Percentiles rank a stretch among this genome's conserved stretches.
phyloP scores from a whole-genome alignment of 2,113 vertebrate genomes.

The Neolamprologus variostigma region DNA sequence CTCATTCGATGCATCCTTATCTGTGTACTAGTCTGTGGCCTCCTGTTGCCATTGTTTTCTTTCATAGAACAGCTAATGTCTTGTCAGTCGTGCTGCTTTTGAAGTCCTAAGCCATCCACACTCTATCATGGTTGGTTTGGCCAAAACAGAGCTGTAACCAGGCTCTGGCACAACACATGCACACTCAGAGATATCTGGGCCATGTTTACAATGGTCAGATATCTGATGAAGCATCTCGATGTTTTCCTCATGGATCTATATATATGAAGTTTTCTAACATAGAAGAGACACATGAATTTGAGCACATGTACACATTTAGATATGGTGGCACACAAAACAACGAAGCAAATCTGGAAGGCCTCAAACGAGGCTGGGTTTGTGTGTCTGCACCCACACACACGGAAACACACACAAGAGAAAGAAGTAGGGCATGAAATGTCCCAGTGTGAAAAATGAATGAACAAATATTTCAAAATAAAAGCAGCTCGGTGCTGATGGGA shows the following conservation, averaged over 20 bases:
- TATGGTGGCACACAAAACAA: not conserved
- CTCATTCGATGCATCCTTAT: not conserved
- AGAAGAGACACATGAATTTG: not conserved
- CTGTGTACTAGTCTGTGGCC: not conserved
- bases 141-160: conserved; percentile 34
- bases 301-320: not conserved
- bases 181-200: not conserved
- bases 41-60: not conserved
- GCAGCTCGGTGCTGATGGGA: not conserved
- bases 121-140: conserved; percentile 26
- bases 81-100: not conserved
- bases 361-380: not conserved
- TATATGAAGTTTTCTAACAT: not conserved
- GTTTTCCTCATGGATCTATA: not conserved
- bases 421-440: conserved; percentile 25
- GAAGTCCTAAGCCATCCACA: not conserved
- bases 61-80: not conserved
- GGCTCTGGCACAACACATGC: not conserved
- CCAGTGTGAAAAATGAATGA: not conserved
- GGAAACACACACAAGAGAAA: not conserved
- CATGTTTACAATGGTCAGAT: conserved; percentile 2
- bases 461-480: conserved; percentile 19
- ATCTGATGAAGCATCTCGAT: not conserved
- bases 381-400: not conserved
- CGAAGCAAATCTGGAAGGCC: not conserved